Evolutionary conservation across 2,797 vertebrate species (phyloP), one percentile per base, ranked within the genome.

Genomic region (Tauraco hartlaubi): DNA sequence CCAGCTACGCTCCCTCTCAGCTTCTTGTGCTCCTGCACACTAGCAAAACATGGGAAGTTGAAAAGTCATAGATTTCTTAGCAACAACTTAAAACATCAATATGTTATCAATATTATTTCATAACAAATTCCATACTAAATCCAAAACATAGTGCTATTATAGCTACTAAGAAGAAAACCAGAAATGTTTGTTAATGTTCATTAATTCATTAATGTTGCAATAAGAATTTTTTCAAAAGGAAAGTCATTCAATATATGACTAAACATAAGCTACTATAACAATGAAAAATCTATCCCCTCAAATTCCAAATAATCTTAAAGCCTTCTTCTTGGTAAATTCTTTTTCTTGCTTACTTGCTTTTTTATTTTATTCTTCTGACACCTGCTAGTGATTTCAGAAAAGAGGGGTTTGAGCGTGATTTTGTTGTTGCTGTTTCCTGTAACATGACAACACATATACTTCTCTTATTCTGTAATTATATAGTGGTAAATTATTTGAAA

Each of bases 281-380:
- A 31, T 12, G 7, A 88, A 85, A 81, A 54, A 35, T 8, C 25
- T 41, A 15, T 2, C 0, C 4, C 2, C 4, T 15, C 22, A 48
- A 43, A 39, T 56, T 31, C 28, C 20, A 62, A 75, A 39, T 4
- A 39, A 25, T 37, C 28, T 41, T 19, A 52, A 59, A 52, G 4
- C 54, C 26, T 62, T 4, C 3, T 66, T 59, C 59, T 62, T 67
- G 6, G 6, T 37, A 59, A 72, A 76, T 59, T 48, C 6, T 20
- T 9, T 41, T 61, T 1, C 9, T 44, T 41, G 1, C 2, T 3
- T 62, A 12, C 1, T 33, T 43, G 2, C 7, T 39, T 43, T 55
- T 63, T 71, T 22, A 8, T 68, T 59, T 62, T n/a, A 9, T 81
- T 79, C 3, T 52, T 23, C 28, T 83, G 15, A 39, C 3, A 56